These are phyloP conservation scores for Chaenogobius annularis DNA, from an alignment of 2,113 vertebrate species.

Conservation along the genomic window DNA sequence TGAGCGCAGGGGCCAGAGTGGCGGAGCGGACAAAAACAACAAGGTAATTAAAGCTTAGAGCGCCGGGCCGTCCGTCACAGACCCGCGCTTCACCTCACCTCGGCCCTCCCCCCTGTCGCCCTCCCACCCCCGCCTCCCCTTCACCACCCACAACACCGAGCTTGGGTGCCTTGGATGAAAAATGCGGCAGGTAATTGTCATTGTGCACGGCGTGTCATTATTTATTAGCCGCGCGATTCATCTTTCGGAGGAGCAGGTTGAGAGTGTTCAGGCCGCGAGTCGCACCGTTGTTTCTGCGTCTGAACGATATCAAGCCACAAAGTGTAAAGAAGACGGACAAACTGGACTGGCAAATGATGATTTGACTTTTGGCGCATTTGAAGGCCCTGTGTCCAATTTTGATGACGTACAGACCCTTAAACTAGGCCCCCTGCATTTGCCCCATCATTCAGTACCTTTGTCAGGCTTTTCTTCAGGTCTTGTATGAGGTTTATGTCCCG, in stretches of 20 bases:
- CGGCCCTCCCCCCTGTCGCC: neutral
- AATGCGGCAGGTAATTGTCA: constrained; percentile 85
- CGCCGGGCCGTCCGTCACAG: constrained; percentile 73
- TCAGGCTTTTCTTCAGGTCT: no score
- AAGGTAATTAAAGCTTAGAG: constrained; percentile 80
- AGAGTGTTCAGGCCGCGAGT: constrained; percentile 43
- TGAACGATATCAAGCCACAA: neutral
- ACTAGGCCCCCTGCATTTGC: no score
- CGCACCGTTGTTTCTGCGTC: neutral
- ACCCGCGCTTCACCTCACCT: constrained; percentile 72
- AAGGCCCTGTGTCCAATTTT: no score
- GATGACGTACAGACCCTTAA: no score
- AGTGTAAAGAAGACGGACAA: neutral
- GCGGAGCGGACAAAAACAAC: constrained; percentile 72
- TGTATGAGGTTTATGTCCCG: no score
- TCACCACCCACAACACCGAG: neutral
- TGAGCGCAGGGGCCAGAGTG: constrained; percentile 71
- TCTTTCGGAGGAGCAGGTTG: constrained; percentile 77
- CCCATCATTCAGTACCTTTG: no score
- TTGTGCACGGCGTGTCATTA: constrained; percentile 74
- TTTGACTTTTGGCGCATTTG: neutral
- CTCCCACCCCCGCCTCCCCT: neutral
- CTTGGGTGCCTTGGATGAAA: constrained; percentile 69
- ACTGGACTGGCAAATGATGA: neutral
- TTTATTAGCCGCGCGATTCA: constrained; percentile 81